A percentile compares a stretch with the other conserved stretches of the same genome.
phyloP scores from a whole-genome alignment of 37 sponge, comb jelly and placozoan species.

The Theonella swinhoei region DNA sequence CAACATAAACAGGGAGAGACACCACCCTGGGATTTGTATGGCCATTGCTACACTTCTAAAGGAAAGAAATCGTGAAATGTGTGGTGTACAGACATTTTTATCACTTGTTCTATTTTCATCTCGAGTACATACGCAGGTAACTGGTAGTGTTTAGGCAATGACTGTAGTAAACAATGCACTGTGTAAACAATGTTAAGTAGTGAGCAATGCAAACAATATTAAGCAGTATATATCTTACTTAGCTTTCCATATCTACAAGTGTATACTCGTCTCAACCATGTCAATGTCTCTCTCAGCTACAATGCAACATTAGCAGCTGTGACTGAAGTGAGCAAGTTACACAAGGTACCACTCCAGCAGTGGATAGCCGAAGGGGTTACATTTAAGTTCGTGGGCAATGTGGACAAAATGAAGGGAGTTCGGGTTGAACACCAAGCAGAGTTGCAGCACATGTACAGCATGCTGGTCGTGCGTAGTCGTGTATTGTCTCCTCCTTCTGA shows the following conservation, averaged over 20 bases:
- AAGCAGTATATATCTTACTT: neutral
- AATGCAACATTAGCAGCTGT: neutral
- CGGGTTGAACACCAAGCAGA: conserved; percentile 15
- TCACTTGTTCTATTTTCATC: neutral
- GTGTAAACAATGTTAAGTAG: too few relatives aligned
- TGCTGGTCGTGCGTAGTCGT: conserved; percentile 16
- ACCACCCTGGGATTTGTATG: conserved; percentile 18
- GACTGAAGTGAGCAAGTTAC: neutral
- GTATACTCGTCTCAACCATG: conserved; percentile 11
- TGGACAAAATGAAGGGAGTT: conserved; percentile 21
- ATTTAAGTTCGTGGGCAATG: conserved; percentile 41
- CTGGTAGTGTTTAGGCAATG: too few relatives aligned
- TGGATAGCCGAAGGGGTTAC: conserved; percentile 28
- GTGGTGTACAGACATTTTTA: conserved; percentile 1
- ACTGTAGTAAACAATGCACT: too few relatives aligned
- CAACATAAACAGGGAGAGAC: neutral
- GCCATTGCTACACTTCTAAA: conserved; percentile 1
- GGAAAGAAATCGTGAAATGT: conserved; percentile 9
- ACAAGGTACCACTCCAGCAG: conserved; percentile 10
- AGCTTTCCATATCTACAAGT: neutral
- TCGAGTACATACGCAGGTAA: conserved; percentile 3
- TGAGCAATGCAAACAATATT: neutral
- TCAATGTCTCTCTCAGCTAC: conserved; percentile 11
- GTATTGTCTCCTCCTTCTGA: conserved; percentile 5
- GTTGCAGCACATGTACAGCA: conserved; percentile 36